Evolutionary conservation across 92 coral and sea anemone species (phyloP), one percentile per base, ranked within the genome.

Genomic region (Parazoanthus atlanticus): DNA sequence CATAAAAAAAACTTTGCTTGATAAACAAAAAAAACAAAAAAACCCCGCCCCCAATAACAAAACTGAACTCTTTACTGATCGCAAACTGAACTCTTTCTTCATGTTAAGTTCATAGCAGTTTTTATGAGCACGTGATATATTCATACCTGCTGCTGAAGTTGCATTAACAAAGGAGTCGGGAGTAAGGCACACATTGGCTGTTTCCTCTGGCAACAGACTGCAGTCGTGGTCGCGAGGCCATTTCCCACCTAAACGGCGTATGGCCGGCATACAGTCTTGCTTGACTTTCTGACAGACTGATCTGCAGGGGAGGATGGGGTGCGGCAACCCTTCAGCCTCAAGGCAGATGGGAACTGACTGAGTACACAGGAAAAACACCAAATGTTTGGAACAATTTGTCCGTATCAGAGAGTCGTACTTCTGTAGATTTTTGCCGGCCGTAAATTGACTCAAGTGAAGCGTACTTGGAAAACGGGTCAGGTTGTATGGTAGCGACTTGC

Each of bases 361-460:
- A 74, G 94, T 88, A 33, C 99, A 96, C 12, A 96, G 90, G 41
- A 96, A 89, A 88, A 95, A 96, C 2, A 92, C 96, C 69, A 96
- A 88, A 30, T 92, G 85, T 8, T 65, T 46, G 0, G 99, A 96
- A 76, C 99, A 96, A 66, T 91, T 93, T 11, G 95, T 92, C 26
- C 74, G 71, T 23, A 96, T 84, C 54, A 96, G 90, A 16, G 73
- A 47, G 1, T 56, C 77, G 88, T 67, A 90, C 13, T 21, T 46
- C 16, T 70, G 78, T 28, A 84, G 70, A 67, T 69, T 83, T 43
- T 52, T 64, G n/a, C 84, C 85, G 49, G 93, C 93, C n/a, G 54
- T 65, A 15, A 75, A 41, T 74, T 92, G 98, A 17, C 86, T 88
- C 15, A 76, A 40, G 73, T 95, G 95, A 10, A 91, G 78, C 25